Conservation (phyloP, 2,888 invertebrate genomes). For the Oxytorus armatus region DNA sequence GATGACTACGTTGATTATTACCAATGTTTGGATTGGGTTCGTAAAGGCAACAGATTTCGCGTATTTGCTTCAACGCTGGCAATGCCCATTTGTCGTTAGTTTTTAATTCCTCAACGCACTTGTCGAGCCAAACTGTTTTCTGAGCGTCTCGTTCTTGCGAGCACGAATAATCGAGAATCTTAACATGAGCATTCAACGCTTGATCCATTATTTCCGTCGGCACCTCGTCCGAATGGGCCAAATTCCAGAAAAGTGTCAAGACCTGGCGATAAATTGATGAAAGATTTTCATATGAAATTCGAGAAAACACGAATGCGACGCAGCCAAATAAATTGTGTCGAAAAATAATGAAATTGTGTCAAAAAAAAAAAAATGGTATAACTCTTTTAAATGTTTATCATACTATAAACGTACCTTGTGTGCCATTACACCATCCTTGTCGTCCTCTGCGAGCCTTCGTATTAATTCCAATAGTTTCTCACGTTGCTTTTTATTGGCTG, state of each 20-base stretch:
- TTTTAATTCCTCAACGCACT: slow-evolving; percentile 97
- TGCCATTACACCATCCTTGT: slow-evolving; percentile 99
- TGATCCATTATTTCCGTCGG: slow-evolving; percentile 99
- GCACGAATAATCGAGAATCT: slow-evolving; percentile 98
- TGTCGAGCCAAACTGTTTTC: slow-evolving; percentile 97
- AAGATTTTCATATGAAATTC: neutral
- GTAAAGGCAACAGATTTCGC: slow-evolving; percentile 97
- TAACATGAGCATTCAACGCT: slow-evolving; percentile 96
- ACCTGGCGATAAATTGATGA: slow-evolving; percentile 85
- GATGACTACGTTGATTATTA: slow-evolving; percentile 87
- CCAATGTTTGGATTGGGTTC: slow-evolving; percentile 91
- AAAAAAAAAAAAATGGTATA: neutral
- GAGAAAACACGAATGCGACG: neutral
- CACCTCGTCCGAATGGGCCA: slow-evolving; percentile 98
- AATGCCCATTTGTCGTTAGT: slow-evolving; percentile 95
- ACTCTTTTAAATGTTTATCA: slow-evolving; percentile 24
- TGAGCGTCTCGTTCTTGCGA: slow-evolving; percentile 98
- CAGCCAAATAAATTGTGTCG: neutral
- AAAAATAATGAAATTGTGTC: too few relatives aligned
- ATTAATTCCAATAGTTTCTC: slow-evolving; percentile 98
- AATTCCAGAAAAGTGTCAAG: slow-evolving; percentile 97
- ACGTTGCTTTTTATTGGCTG: slow-evolving; percentile 97
- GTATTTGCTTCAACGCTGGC: slow-evolving; percentile 97
- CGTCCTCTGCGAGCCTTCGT: slow-evolving; percentile 97
- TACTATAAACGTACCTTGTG: slow-evolving; percentile 89